These are phyloP conservation scores for Drosophila guanche DNA, from an alignment of 1,140 invertebrate species.

Conservation along the genomic window DNA sequence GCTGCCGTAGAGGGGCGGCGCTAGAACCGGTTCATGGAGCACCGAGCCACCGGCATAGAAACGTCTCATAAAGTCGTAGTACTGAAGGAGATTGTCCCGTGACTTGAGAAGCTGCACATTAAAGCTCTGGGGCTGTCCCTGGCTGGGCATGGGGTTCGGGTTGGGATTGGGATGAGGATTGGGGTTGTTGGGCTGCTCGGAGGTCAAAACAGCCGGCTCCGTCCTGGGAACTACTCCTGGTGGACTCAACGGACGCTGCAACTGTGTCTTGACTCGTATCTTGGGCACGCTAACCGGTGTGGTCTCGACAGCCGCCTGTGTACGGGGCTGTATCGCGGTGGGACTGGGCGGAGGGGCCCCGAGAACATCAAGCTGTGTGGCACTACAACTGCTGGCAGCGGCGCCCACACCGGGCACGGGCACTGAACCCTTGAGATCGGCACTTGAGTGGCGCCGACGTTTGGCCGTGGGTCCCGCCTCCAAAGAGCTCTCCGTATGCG, in stretches of 20 bases:
- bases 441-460: constrained; percentile 69
- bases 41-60: constrained; percentile 68
- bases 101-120: constrained; percentile 73
- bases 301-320: constrained; percentile 30
- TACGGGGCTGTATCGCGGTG: constrained; percentile 1
- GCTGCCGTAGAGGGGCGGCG: constrained; percentile 73
- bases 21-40: constrained; percentile 69
- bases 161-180: background rate
- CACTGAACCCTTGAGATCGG: constrained; percentile 56
- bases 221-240: constrained; percentile 12
- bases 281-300: constrained; percentile 64
- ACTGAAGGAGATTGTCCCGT: constrained; percentile 73
- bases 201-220: too few species aligned
- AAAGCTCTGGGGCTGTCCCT: constrained; percentile 26
- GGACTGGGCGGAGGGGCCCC: constrained; percentile 17
- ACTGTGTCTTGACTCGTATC: constrained; percentile 69
- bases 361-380: constrained; percentile 47
- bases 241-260: constrained; percentile 77
- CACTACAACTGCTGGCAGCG: constrained; percentile 35
- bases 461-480: constrained; percentile 73
- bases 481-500: constrained; percentile 78
- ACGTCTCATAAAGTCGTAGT: constrained; percentile 79
- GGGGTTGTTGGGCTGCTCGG: constrained; percentile 3
- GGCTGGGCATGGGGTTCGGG: background rate
- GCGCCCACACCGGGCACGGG: constrained; percentile 11